phyloP scores from a whole-genome alignment of 2,797 vertebrate genomes.

The Sebastes melanostomus region DNA sequence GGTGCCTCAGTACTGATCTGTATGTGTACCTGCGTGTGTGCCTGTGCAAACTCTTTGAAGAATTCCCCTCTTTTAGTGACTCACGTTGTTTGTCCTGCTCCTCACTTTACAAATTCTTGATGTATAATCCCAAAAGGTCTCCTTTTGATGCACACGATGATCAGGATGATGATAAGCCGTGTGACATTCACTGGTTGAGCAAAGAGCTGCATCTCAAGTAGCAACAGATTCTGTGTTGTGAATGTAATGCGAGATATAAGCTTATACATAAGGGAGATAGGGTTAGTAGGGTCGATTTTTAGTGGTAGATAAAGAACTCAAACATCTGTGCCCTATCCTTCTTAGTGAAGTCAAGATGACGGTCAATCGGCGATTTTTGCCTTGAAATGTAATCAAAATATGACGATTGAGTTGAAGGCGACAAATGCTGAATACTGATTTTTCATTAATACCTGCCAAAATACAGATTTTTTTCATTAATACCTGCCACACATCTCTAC shows the following conservation, averaged over 20 bases:
- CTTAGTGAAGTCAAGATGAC: background rate
- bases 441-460: constrained; percentile 39
- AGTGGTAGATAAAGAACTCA: background rate
- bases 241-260: constrained; percentile 16
- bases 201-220: constrained; percentile 45
- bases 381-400: constrained; percentile 12
- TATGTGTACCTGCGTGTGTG: background rate
- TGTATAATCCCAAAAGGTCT: constrained; percentile 30
- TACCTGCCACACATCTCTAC: background rate
- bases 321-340: background rate
- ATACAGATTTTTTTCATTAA: constrained; percentile 51
- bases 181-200: constrained; percentile 31
- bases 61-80: background rate
- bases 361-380: background rate
- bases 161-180: constrained; percentile 13
- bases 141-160: constrained; percentile 25
- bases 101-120: constrained; percentile 14
- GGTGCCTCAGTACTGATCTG: constrained; percentile 1
- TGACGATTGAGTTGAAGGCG: constrained; percentile 8
- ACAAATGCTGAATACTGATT: constrained; percentile 21
- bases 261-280: background rate
- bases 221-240: constrained; percentile 10
- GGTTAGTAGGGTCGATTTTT: background rate
- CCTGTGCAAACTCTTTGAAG: constrained; percentile 12
- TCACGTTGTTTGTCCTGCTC: constrained; percentile 22